phyloP scores from a whole-genome alignment of 2,113 vertebrate genomes.

The Microcebus lehilahytsara region DNA sequence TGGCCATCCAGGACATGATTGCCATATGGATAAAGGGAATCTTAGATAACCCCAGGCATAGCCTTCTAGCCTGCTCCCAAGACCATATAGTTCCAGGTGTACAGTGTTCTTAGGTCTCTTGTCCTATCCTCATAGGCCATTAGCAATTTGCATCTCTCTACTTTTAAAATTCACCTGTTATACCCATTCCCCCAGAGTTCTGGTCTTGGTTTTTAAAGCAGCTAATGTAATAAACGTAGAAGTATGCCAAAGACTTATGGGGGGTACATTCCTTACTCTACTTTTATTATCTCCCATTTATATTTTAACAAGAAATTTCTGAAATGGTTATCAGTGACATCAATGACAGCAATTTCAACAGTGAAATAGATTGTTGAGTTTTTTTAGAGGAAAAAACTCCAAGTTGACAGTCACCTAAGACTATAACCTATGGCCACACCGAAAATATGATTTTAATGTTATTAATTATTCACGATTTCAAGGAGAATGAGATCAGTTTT shows the following conservation, averaged over 20 bases:
- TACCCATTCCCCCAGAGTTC: background rate
- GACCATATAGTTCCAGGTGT: background rate
- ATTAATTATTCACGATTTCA: background rate
- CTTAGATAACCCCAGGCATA: fast-evolving
- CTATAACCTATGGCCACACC: background rate
- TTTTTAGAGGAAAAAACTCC: background rate
- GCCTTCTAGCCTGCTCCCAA: background rate
- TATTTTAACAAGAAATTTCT: background rate
- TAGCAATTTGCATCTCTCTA: background rate
- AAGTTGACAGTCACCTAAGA: background rate
- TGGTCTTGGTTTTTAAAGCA: background rate
- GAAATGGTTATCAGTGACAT: background rate
- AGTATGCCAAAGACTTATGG: background rate
- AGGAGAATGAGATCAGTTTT: background rate
- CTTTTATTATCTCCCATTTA: background rate
- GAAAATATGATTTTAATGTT: background rate
- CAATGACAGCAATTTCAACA: background rate
- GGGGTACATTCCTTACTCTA: background rate
- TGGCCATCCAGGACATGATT: background rate
- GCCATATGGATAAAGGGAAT: background rate
- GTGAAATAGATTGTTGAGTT: background rate
- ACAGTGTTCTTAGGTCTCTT: fast-evolving
- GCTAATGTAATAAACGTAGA: background rate
- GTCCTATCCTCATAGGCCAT: fast-evolving
- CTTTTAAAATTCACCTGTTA: background rate